Evolutionary conservation across 1,140 invertebrate species (phyloP).

Genomic region (Bombus haemorrhoidalis): DNA sequence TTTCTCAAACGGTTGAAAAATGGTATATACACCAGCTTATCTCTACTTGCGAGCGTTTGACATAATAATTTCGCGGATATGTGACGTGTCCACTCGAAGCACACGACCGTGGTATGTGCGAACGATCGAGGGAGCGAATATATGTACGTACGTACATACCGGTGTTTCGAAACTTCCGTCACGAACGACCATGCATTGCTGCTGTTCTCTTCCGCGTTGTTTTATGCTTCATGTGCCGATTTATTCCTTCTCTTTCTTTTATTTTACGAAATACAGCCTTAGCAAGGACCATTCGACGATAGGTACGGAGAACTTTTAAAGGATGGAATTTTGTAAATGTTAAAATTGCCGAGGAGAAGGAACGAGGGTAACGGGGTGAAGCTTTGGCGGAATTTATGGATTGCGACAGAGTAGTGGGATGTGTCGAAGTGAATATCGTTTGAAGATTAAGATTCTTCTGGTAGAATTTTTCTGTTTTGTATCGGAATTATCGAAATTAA

Average conservation of each 20-base stretch:
- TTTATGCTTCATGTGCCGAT: neutral
- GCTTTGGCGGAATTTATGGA: neutral
- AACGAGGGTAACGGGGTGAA: neutral
- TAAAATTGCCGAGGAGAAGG: neutral
- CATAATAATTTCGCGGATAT: conserved; percentile 42
- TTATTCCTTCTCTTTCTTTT: neutral
- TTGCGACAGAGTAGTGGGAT: neutral
- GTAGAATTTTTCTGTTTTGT: neutral
- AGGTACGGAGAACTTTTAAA: neutral
- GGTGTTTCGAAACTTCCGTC: conserved; percentile 48
- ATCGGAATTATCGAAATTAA: neutral
- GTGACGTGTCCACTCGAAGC: conserved; percentile 34
- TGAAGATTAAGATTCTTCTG: neutral
- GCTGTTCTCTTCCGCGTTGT: neutral
- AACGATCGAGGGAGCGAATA: conserved; percentile 3
- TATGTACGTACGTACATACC: neutral
- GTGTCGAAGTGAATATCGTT: neutral
- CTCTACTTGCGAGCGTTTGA: conserved; percentile 27
- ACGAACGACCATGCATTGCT: conserved; percentile 5
- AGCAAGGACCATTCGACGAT: neutral
- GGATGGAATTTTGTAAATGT: neutral
- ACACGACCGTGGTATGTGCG: conserved; percentile 33
- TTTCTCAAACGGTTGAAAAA: neutral
- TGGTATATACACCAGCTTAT: neutral
- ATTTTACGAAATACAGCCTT: no score